A percentile compares a stretch with the other conserved stretches of the same genome.
These are phyloP conservation scores for Diplazon laetatorius DNA, from an alignment of 2,888 invertebrate species.

Conservation along the genomic window DNA sequence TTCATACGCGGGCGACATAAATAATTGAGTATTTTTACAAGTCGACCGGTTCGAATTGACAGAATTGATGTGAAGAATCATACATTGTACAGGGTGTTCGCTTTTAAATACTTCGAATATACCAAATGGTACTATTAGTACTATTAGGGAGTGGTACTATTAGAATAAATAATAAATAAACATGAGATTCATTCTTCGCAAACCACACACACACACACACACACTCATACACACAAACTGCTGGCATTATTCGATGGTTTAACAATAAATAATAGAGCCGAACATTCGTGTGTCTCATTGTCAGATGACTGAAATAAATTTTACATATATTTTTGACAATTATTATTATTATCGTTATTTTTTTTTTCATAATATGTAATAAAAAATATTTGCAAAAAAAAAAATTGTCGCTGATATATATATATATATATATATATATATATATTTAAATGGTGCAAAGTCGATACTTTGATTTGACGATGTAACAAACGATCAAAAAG, in stretches of 20 bases:
- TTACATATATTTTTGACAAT: too few species aligned
- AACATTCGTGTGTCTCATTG: conserved; percentile 49
- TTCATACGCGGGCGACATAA: conserved; percentile 77
- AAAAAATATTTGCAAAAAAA: conserved; percentile 2
- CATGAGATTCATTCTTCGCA: conserved; percentile 74
- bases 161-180: conserved; percentile 82
- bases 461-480: conserved; percentile 48
- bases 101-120: conserved; percentile 76
- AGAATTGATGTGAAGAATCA: conserved; percentile 62
- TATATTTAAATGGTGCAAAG: not conserved
- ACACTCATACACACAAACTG: conserved; percentile 64
- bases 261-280: conserved; percentile 61
- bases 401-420: too few species aligned
- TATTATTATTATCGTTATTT: too few species aligned
- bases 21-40: conserved; percentile 80
- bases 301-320: conserved; percentile 33
- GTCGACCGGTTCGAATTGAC: conserved; percentile 69
- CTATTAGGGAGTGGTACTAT: conserved; percentile 70
- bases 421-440: conserved; percentile 36
- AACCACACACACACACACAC: conserved; percentile 71
- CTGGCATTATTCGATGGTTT: conserved; percentile 57
- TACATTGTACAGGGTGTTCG: conserved; percentile 77
- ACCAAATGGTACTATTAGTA: too few species aligned
- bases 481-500: conserved; percentile 40
- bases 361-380: too few species aligned